phyloP scores from a whole-genome alignment of 2,888 invertebrate genomes.

The Acrobasis consociella region DNA sequence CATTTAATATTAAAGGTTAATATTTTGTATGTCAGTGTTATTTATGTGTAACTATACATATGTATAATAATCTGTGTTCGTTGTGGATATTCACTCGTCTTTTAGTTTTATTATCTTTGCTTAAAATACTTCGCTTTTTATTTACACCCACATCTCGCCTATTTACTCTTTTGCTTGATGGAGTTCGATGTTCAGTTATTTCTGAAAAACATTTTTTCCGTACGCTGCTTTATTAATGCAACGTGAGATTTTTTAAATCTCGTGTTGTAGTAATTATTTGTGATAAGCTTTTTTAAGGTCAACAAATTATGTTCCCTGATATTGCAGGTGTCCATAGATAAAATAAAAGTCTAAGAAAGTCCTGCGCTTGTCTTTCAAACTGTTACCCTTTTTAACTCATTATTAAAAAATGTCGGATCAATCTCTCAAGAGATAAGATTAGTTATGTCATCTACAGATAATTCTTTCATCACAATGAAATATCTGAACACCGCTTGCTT shows the following conservation, averaged over 20 bases:
- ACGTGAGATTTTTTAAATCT: no score
- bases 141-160: constrained; percentile 5
- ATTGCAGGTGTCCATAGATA: neutral
- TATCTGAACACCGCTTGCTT: constrained; percentile 17
- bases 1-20: no score
- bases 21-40: neutral
- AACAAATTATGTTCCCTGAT: no score
- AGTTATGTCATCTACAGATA: neutral
- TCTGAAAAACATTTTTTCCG: neutral
- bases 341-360: no score
- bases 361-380: no score
- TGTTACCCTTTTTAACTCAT: neutral
- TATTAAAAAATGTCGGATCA: neutral
- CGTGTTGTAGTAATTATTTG: no score
- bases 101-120: neutral
- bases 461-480: constrained; percentile 5
- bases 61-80: no score
- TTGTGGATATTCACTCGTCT: neutral
- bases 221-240: no score
- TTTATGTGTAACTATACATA: neutral
- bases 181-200: constrained; percentile 5
- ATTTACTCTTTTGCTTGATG: neutral
- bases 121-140: constrained; percentile 7
- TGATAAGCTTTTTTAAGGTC: no score
- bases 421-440: neutral